Base-by-base conservation (phyloP, 2,797 vertebrate genomes). In the Nyctibius grandis region DNA sequence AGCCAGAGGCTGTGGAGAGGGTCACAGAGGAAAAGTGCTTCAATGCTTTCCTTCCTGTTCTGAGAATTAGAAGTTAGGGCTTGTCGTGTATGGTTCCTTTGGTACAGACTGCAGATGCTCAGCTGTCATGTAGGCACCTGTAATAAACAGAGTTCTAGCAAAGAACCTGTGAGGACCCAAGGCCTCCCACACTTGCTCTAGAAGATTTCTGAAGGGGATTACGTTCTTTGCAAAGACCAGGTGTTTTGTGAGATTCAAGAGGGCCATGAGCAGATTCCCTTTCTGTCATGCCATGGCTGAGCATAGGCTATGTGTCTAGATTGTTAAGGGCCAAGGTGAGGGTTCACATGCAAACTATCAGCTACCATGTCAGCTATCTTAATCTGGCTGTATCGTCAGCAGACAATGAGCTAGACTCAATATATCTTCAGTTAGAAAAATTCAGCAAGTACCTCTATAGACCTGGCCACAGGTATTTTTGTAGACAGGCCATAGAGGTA, bases 261-360 rank as follows among this genome's bases (percentile, higher is more conserved):
- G 48, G 33, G 6, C 61, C 9, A 2, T 38, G n/a, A 82, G 53
- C 31, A 28, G 40, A 67, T 53, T 78, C 28, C 18, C 45, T 77
- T 75, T 56, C 36, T 1, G 3, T 67, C 7, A 11, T 38, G 31
- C 33, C 21, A 2, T 14, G 8, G 16, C 57, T 88, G 20, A 78
- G 31, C 0, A 1, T 4, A 56, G 28, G 8, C 50, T 50, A 1
- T 20, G 9, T 10, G 6, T 10, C 4, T 38, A 33, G 10, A 17
- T 12, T 56, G 31, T 73, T 33, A 51, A 60, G 50, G 48, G 42
- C 22, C 2, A 5, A 60, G 31, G 15, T 64, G 25, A 7, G 31
- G 15, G 22, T 68, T 45, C 51, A n/a, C 18, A 2, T 28, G 28
- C 64, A 50, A 33, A 21, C 61, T n/a, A 5, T 40, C 28, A 50